These are phyloP conservation scores for Lepidocolaptes lacrymiger DNA, from an alignment of 2,797 vertebrate genomes.

Conservation along the genomic window DNA sequence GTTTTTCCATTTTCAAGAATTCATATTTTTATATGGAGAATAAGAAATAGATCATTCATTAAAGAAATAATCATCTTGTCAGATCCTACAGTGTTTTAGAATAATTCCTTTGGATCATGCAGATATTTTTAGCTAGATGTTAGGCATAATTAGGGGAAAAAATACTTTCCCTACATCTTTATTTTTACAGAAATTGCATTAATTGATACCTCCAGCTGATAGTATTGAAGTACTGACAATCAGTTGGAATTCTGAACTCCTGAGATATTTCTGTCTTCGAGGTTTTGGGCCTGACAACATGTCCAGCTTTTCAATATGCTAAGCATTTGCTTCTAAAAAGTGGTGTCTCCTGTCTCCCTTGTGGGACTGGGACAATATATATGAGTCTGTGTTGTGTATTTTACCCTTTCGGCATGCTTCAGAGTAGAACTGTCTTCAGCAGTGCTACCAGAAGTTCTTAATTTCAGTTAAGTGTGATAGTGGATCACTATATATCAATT, in stretches of 20 bases:
- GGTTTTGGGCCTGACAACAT: not conserved
- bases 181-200: not conserved
- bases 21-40: not conserved
- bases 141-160: no score
- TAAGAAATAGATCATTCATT: not conserved
- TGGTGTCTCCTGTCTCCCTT: not conserved
- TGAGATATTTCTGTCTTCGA: not conserved
- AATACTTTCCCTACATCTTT: not conserved
- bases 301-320: not conserved
- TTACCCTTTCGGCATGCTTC: not conserved
- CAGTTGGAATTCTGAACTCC: not conserved
- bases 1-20: constrained; percentile 24
- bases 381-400: not conserved
- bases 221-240: not conserved
- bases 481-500: no score
- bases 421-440: not conserved
- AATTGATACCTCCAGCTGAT: not conserved
- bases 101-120: not conserved
- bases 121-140: not conserved
- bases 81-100: not conserved
- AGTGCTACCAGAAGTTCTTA: not conserved
- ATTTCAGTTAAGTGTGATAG: not conserved
- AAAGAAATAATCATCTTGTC: not conserved
- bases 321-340: not conserved
- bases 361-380: not conserved